Evolutionary conservation across 2,888 invertebrate species (phyloP).

Genomic region (Emesis furor): DNA sequence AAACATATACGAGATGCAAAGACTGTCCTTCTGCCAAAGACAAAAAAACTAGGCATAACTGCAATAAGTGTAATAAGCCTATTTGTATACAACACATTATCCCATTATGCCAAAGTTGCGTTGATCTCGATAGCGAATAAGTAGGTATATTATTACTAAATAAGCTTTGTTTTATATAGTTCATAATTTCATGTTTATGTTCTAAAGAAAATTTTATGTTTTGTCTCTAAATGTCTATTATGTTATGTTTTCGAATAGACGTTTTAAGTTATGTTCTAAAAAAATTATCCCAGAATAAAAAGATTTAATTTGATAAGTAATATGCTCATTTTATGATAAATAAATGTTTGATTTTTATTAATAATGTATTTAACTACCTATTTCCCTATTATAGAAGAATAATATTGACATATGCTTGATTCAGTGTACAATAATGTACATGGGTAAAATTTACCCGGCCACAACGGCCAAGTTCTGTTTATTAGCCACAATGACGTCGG

Average conservation of each 20-base stretch:
- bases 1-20: slow-evolving; percentile 47
- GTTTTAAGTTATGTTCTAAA: slow-evolving; percentile 30
- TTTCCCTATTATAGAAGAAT: slow-evolving; percentile 29
- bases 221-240: slow-evolving; percentile 25
- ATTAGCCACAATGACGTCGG: slow-evolving; percentile 10
- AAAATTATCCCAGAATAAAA: slow-evolving; percentile 26
- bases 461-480: slow-evolving; percentile 50
- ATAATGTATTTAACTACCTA: slow-evolving; percentile 28
- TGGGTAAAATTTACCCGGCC: slow-evolving; percentile 50
- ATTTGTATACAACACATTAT: slow-evolving; percentile 59
- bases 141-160: slow-evolving; percentile 33
- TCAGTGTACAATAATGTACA: slow-evolving; percentile 38
- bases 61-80: slow-evolving; percentile 49
- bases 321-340: slow-evolving; percentile 33
- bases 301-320: slow-evolving; percentile 25
- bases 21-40: slow-evolving; percentile 50
- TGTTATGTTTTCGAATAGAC: slow-evolving; percentile 28
- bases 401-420: slow-evolving; percentile 36
- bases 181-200: slow-evolving; percentile 27
- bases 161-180: slow-evolving; percentile 47
- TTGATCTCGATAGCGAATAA: slow-evolving; percentile 60
- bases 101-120: slow-evolving; percentile 50
- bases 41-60: slow-evolving; percentile 50
- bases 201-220: slow-evolving; percentile 31
- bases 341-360: slow-evolving; percentile 20